Conservation (phyloP, 2,797 vertebrate species). For the Anabas testudineus region DNA sequence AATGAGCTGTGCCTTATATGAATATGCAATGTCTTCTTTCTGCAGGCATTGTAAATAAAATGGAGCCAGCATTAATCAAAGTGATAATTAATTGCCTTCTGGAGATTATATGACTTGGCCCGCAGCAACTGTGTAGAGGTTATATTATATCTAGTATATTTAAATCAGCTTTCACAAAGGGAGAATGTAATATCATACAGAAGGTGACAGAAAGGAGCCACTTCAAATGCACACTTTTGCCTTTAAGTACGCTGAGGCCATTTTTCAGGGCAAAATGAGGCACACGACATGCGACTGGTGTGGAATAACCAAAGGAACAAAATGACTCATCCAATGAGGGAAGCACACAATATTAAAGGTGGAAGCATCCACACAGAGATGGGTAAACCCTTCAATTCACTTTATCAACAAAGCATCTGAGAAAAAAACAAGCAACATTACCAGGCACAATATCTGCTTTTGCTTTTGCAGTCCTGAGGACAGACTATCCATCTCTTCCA, state of each 20-base stretch:
- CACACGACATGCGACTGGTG: neutral
- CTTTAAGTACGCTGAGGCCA: neutral
- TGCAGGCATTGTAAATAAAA: conserved; percentile 85
- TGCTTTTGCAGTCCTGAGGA: conserved; percentile 6
- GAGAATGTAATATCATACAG: conserved; percentile 13
- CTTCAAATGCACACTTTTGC: neutral
- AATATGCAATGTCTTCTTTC: conserved; percentile 78
- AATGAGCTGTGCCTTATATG: conserved; percentile 83
- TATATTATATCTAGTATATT: conserved; percentile 67
- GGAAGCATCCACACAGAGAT: conserved; percentile 11
- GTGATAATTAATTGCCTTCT: conserved; percentile 79
- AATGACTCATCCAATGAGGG: neutral
- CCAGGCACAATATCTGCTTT: conserved; percentile 4
- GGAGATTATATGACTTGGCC: conserved; percentile 75
- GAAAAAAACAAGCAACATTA: neutral
- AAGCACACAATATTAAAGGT: conserved; percentile 16
- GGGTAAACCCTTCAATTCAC: conserved; percentile 2
- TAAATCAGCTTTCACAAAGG: conserved; percentile 53
- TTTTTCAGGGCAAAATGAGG: conserved; percentile 11
- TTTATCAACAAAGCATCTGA: conserved; percentile 22
- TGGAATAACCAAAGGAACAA: neutral
- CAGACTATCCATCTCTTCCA: neutral
- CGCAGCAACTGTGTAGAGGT: conserved; percentile 60
- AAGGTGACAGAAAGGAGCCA: conserved; percentile 16
- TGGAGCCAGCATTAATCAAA: conserved; percentile 80